phyloP scores from a whole-genome alignment of 1,140 invertebrate species.

The Pseudomyrmex concolor region DNA sequence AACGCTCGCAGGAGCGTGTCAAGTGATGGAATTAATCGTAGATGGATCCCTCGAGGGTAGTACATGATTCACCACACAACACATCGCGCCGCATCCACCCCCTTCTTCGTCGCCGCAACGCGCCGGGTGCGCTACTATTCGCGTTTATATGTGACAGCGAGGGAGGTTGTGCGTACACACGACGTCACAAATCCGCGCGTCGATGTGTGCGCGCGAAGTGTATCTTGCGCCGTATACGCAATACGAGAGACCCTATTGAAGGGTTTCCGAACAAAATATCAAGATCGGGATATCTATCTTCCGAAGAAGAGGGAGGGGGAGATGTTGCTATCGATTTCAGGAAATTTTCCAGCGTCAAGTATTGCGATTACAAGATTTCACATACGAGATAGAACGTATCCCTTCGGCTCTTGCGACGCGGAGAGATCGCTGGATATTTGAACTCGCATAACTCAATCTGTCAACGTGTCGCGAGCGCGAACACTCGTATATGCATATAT shows the following conservation, averaged over 20 bases:
- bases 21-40: constrained; percentile 77
- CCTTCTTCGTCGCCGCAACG: constrained; percentile 45
- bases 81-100: constrained; percentile 65
- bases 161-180: constrained; percentile 14
- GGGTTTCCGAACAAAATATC: constrained; percentile 6
- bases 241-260: constrained; percentile 8
- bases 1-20: constrained; percentile 68
- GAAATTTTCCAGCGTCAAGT: constrained; percentile 10
- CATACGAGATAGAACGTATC: not conserved
- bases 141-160: constrained; percentile 62
- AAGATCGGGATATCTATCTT: constrained; percentile 15
- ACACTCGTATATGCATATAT: not conserved
- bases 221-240: constrained; percentile 4
- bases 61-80: constrained; percentile 73
- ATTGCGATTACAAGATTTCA: not conserved
- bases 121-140: constrained; percentile 48
- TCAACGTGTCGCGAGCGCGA: not conserved
- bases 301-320: too few species aligned
- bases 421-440: not conserved
- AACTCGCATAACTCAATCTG: not conserved
- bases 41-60: constrained; percentile 74
- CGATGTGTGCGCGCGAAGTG: not conserved
- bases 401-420: not conserved
- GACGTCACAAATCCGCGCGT: not conserved
- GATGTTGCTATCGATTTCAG: constrained; percentile 13